Evolutionary conservation across 2,797 vertebrate species (phyloP).

Genomic region (Pseudomugil gertrudae): DNA sequence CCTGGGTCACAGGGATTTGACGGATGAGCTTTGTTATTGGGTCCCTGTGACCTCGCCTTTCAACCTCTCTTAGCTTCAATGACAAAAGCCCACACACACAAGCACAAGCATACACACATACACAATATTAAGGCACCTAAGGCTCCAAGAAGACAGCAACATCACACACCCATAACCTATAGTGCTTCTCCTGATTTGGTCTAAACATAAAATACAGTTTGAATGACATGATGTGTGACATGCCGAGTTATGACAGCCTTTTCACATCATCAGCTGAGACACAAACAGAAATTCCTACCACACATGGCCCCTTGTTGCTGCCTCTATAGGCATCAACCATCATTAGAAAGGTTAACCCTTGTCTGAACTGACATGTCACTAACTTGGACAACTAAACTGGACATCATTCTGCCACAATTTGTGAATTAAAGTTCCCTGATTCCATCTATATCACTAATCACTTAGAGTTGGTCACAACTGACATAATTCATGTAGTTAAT

Average conservation of each 20-base stretch:
- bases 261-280: conserved; percentile 25
- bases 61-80: conserved; percentile 70
- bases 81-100: conserved; percentile 57
- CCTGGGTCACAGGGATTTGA: conserved; percentile 74
- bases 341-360: conserved; percentile 23
- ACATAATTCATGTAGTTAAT: not conserved
- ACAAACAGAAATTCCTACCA: conserved; percentile 31
- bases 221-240: conserved; percentile 11
- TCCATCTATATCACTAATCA: conserved; percentile 2
- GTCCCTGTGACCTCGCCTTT: conserved; percentile 73
- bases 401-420: conserved; percentile 12
- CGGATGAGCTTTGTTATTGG: conserved; percentile 73
- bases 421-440: conserved; percentile 21
- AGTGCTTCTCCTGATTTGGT: not conserved
- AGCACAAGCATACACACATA: conserved; percentile 24
- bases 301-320: conserved; percentile 5
- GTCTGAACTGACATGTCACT: no score
- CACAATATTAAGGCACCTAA: conserved; percentile 7
- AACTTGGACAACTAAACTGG: no score
- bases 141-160: not conserved
- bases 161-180: conserved; percentile 30
- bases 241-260: conserved; percentile 20
- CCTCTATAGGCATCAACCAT: conserved; percentile 26
- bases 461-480: no score
- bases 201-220: conserved; percentile 14